Conservation (phyloP, 2,888 invertebrate species). For the Mantis religiosa region DNA sequence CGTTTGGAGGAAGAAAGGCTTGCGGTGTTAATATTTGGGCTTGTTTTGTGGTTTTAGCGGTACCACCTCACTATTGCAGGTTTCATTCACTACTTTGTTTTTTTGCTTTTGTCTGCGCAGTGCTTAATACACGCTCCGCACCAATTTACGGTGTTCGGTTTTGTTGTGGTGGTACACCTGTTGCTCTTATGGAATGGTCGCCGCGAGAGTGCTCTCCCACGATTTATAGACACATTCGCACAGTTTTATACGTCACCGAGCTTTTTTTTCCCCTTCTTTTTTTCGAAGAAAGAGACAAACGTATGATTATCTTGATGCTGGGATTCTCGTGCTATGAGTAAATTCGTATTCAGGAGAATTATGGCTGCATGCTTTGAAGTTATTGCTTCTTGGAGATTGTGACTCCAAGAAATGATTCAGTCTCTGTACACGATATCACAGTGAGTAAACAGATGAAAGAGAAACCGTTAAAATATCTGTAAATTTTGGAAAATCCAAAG, state of each 20-base stretch:
- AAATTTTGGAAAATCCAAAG: too few species aligned
- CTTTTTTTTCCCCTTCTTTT: not conserved
- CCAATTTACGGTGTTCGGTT: not conserved
- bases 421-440: too few species aligned
- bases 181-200: not conserved
- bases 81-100: not conserved
- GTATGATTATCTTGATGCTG: not conserved
- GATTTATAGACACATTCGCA: not conserved
- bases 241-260: not conserved
- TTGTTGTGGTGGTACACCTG: not conserved
- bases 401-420: too few species aligned
- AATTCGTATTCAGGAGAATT: too few species aligned
- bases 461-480: too few species aligned
- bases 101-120: not conserved
- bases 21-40: not conserved
- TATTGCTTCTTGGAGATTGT: too few species aligned
- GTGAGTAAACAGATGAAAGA: too few species aligned
- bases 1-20: not conserved
- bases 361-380: too few species aligned
- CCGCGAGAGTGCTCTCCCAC: not conserved
- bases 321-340: too few species aligned
- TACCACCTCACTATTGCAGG: not conserved
- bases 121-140: not conserved
- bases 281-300: not conserved
- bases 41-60: too few species aligned